Percentiles rank a stretch among this genome's conserved stretches.
Evolutionary conservation across 37 sponge, comb jelly and placozoan genomes (phyloP).

Genomic region (Hexactinellida sp.): DNA sequence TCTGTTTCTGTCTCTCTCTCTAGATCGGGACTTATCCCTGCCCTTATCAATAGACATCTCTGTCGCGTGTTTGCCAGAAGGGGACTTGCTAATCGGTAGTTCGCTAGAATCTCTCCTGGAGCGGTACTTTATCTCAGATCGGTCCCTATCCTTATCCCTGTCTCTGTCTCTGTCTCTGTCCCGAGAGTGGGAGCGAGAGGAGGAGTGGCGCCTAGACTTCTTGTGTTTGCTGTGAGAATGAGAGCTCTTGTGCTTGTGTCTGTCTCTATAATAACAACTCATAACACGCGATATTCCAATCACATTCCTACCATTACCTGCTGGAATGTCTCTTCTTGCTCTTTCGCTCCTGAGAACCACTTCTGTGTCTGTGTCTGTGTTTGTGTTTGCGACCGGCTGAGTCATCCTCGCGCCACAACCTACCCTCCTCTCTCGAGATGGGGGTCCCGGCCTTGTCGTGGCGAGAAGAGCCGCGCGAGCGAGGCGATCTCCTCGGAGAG

Average conservation of each 20-base stretch:
- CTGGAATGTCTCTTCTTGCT: background rate
- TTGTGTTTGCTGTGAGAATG: background rate
- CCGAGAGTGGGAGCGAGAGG: background rate
- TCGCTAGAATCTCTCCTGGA: background rate
- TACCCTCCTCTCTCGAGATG: background rate
- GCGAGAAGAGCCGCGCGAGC: background rate
- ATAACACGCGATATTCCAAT: too few species aligned
- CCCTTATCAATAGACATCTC: background rate
- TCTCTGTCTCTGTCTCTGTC: background rate
- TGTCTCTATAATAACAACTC: background rate
- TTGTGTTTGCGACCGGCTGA: background rate
- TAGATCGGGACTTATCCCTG: background rate
- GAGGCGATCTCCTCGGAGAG: background rate
- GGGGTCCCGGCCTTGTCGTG: background rate
- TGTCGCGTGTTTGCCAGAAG: background rate
- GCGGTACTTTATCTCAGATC: background rate
- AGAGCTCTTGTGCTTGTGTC: background rate
- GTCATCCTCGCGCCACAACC: background rate
- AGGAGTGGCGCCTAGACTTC: too few species aligned
- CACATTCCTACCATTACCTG: too few species aligned
- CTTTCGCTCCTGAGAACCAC: background rate
- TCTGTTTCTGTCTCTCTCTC: background rate
- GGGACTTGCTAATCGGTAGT: background rate
- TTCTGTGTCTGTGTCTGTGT: background rate
- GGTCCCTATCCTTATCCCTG: background rate